Evolutionary conservation across 2,113 vertebrate species (phyloP), one percentile per base, ranked within the genome.

Genomic region (Upupa epops): DNA sequence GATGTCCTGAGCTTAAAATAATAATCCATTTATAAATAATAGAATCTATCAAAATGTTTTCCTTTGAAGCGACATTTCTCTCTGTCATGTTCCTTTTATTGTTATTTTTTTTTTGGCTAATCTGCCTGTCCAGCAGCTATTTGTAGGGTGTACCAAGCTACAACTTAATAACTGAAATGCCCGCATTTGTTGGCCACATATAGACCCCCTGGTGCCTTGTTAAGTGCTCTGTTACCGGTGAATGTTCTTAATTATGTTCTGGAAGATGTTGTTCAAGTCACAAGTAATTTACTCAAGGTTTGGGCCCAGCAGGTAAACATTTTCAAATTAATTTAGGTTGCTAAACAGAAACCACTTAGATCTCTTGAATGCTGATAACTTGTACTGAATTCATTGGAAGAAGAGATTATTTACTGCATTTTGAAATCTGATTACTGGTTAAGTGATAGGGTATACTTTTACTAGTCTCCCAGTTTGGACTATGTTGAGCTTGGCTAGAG

Each of bases 251-350:
- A 95, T 94, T 92, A 87, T 48, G 59, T 87, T 85, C 40, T 18
- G 46, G 75, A 90, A 94, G 82, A 63, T 11, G 7, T 75, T 93
- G 83, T 82, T 92, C 66, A 37, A 93, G 74, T 94, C 94, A 91
- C 55, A 92, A 94, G 94, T 82, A 74, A 83, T 93, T 93, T 94
- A 46, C 64, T 85, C 71, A 81, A 90, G 93, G 49, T 92, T 88
- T 94, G 65, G 80, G 59, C 94, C 63, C 91, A 95, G 94, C 89
- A 95, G 94, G 93, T 92, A 80, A 83, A 87, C 59, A 61, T 95
- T 90, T 86, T 95, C 46, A 90, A 79, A 96, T 96, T 94, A 90
- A 84, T 94, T 88, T 86, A 52, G 64, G 46, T 76, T 96, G 66
- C 83, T 91, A 82, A 93, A 75, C 15, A 83, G 90, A 83, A 94